Conservation (phyloP, 2,113 vertebrate species). For the Poeciliopsis turrubarensis region DNA sequence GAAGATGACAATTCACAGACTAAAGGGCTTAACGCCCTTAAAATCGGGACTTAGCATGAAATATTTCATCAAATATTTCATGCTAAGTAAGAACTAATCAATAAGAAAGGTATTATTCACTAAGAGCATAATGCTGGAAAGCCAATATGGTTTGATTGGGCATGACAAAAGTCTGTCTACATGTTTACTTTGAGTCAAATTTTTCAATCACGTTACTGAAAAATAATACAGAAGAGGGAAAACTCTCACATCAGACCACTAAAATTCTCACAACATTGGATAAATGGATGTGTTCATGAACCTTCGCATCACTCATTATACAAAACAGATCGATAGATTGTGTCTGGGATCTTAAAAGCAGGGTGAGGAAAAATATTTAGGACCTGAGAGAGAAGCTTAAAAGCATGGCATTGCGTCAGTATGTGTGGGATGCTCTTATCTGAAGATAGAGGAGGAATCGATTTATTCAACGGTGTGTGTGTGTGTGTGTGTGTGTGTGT, state of each 20-base stretch:
- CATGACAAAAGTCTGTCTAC: neutral
- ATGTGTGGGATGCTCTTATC: constrained; percentile 1
- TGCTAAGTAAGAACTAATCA: neutral
- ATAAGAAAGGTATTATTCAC: constrained; percentile 8
- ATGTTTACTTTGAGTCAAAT: neutral
- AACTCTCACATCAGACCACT: neutral
- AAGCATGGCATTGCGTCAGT: constrained; percentile 1
- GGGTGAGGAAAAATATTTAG: neutral
- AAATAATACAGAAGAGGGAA: neutral
- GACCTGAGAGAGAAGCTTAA: neutral
- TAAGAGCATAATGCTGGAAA: constrained; percentile 3
- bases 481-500: constrained; percentile 12
- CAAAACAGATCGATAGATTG: neutral
- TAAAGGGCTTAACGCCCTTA: neutral
- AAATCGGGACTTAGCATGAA: too few relatives aligned
- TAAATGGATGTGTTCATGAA: neutral
- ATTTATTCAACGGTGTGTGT: constrained; percentile 17
- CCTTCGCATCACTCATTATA: neutral
- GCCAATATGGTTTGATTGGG: neutral
- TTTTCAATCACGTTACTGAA: neutral
- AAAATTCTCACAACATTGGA: neutral
- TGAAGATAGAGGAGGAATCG: constrained; percentile 20
- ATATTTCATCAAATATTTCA: too few relatives aligned
- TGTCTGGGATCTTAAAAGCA: neutral
- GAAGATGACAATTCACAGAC: neutral